Conservation (phyloP, 2,888 invertebrate genomes). For the Petrophora chlorosata region DNA sequence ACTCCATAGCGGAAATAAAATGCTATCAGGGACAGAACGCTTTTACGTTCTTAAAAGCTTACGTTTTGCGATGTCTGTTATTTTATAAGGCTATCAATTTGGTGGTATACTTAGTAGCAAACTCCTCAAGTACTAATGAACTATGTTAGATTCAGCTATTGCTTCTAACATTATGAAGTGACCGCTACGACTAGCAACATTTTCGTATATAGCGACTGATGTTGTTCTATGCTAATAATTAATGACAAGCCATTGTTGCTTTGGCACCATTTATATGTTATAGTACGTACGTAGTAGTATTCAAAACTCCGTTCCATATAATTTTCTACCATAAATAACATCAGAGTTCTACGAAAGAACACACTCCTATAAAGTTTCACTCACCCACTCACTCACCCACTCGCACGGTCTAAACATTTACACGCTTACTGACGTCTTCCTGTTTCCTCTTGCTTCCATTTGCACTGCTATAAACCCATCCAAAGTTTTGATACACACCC, state of each 20-base stretch:
- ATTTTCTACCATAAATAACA: conserved; percentile 8
- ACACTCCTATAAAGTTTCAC: conserved; percentile 16
- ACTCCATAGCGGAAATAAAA: conserved; percentile 44
- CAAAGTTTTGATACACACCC: conserved; percentile 36
- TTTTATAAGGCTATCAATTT: no score
- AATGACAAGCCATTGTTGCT: no score
- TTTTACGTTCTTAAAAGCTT: conserved; percentile 42
- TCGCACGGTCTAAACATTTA: conserved; percentile 26
- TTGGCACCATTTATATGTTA: no score
- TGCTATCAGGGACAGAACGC: conserved; percentile 48
- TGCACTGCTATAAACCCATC: conserved; percentile 35
- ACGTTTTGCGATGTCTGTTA: not conserved
- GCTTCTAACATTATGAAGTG: no score
- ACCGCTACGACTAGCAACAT: no score
- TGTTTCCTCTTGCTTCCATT: conserved; percentile 31
- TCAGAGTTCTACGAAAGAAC: conserved; percentile 4
- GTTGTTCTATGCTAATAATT: no score
- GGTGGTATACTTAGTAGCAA: no score
- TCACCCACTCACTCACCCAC: not conserved
- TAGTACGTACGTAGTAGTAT: no score
- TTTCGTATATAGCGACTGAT: no score
- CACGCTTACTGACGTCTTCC: conserved; percentile 31
- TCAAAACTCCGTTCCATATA: no score
- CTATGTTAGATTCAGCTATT: no score
- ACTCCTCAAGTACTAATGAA: no score